Conservation (phyloP, 1,140 invertebrate genomes). For the Aleiodes sp. region DNA sequence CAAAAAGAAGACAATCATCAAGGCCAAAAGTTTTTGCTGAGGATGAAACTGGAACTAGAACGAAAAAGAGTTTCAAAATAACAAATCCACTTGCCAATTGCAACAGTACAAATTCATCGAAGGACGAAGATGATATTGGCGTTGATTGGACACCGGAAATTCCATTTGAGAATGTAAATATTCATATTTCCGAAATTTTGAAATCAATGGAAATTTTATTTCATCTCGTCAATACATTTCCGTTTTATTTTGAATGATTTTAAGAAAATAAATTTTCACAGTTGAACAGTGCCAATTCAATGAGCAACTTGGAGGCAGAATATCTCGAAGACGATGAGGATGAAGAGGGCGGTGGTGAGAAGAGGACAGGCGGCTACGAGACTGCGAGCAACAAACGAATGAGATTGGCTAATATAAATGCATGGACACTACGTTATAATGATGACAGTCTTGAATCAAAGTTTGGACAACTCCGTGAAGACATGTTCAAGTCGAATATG, state of each 20-base stretch:
- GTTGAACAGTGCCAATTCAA: slow-evolving; percentile 65
- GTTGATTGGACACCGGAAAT: slow-evolving; percentile 91
- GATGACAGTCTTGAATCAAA: slow-evolving; percentile 76
- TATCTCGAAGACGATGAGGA: slow-evolving; percentile 62
- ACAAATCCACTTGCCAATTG: slow-evolving; percentile 50
- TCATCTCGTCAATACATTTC: neutral
- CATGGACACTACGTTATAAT: slow-evolving; percentile 87
- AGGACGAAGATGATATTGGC: slow-evolving; percentile 79
- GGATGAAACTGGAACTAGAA: slow-evolving; percentile 61
- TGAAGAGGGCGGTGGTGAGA: slow-evolving; percentile 61
- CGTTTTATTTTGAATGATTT: too few relatives aligned
- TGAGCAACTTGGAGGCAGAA: slow-evolving; percentile 63
- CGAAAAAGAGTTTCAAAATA: slow-evolving; percentile 61
- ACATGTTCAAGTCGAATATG: slow-evolving; percentile 95
- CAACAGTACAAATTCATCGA: slow-evolving; percentile 53
- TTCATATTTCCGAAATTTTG: neutral
- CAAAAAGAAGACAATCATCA: slow-evolving; percentile 67
- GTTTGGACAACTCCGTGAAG: slow-evolving; percentile 89
- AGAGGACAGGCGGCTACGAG: slow-evolving; percentile 90
- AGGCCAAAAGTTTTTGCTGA: slow-evolving; percentile 69
- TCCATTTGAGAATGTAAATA: slow-evolving; percentile 86
- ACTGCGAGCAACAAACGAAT: slow-evolving; percentile 93
- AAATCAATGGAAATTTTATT: neutral
- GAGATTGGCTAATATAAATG: slow-evolving; percentile 85
- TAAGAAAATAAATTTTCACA: too few relatives aligned